Evolutionary conservation across 2,113 vertebrate species (phyloP).

Genomic region (Carettochelys insculpta): DNA sequence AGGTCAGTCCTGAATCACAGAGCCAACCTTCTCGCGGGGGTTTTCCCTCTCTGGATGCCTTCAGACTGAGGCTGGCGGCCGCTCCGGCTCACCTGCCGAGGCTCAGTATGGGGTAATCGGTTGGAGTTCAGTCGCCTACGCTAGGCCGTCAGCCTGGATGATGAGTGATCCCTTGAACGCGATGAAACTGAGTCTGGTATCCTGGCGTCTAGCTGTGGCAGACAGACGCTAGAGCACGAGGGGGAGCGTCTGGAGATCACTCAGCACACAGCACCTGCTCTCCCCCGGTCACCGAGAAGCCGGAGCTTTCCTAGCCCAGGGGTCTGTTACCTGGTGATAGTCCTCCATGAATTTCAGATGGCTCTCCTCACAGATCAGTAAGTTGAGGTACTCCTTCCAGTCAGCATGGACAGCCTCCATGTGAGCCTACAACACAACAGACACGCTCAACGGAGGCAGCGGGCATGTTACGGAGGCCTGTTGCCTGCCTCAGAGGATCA

Average conservation of each 20-base stretch:
- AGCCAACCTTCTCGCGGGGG: too few species aligned
- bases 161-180: neutral
- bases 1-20: too few species aligned
- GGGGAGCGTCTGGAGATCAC: neutral
- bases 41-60: neutral
- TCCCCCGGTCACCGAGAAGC: fast-evolving
- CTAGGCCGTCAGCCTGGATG: neutral
- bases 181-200: fast-evolving
- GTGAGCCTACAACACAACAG: conserved; percentile 83
- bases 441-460: too few species aligned
- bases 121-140: neutral
- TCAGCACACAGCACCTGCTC: neutral
- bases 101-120: neutral
- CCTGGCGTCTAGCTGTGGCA: neutral
- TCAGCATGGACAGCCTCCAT: conserved; percentile 94
- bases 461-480: neutral
- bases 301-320: fast-evolving
- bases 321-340: conserved; percentile 88
- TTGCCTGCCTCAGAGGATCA: neutral
- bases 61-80: too few species aligned
- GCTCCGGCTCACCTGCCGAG: too few species aligned
- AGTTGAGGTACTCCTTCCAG: conserved; percentile 98
- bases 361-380: conserved; percentile 97
- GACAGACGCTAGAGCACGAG: neutral
- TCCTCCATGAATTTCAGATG: conserved; percentile 98